A percentile compares a stretch with the other conserved stretches of the same genome.
Evolutionary conservation across 2,113 vertebrate genomes (phyloP).

Genomic region (Lophius piscatorius): DNA sequence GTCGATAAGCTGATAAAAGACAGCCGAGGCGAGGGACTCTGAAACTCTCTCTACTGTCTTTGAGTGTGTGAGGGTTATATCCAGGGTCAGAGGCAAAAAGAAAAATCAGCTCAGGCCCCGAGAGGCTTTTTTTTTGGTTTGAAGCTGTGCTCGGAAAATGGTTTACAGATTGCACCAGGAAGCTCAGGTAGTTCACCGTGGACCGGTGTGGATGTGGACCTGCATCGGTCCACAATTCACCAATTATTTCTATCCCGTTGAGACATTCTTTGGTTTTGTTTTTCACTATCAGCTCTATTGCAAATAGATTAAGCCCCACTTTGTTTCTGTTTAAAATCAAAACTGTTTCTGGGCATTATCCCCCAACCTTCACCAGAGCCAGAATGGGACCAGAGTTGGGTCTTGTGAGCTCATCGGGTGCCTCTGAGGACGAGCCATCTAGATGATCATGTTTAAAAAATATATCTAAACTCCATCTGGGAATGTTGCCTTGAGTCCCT

Average conservation of each 20-base stretch:
- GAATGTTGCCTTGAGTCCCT: no score
- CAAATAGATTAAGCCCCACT: no score
- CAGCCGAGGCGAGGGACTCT: conserved; percentile 27
- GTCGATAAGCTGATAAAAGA: conserved; percentile 67
- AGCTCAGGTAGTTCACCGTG: conserved; percentile 45
- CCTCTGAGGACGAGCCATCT: no score
- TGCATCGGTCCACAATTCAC: neutral
- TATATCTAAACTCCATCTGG: no score
- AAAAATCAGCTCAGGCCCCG: conserved; percentile 44
- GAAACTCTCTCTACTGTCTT: conserved; percentile 60
- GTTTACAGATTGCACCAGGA: conserved; percentile 55
- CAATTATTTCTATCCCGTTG: conserved; percentile 4
- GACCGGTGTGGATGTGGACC: conserved; percentile 12
- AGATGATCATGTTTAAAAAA: no score
- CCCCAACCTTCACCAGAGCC: no score
- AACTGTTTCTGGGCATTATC: no score
- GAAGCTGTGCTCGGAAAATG: conserved; percentile 54
- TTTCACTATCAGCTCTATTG: no score
- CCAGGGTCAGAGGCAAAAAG: conserved; percentile 44
- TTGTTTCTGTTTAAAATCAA: no score
- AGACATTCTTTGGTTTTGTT: neutral
- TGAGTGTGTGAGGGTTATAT: conserved; percentile 21
- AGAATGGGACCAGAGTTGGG: no score
- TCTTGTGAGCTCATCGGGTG: no score
- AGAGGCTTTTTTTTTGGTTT: conserved; percentile 52